Base-by-base conservation (phyloP, 2,888 invertebrate genomes). In the Beris chalybata region DNA sequence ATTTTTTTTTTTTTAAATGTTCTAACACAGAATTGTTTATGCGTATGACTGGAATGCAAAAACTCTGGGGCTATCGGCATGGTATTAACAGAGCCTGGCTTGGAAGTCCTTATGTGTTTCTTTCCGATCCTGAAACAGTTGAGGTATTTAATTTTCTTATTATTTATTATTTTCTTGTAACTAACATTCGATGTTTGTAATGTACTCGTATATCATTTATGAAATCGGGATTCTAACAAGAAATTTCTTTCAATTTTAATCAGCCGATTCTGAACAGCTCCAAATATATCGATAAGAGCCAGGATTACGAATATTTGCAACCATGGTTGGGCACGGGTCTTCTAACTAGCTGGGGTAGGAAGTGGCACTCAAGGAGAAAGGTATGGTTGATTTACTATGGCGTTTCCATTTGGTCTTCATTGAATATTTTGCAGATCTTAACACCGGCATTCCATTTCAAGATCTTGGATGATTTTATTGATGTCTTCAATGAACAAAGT, bases 391-490 rank as follows among this genome's bases (percentile, higher is more conserved):
- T 66, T 64, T 30, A 61, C 48, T 12, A 55, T 31, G 56, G 22
- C 22, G 22, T 22, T 22, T 22, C 22, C 22, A 48, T 48, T 48
- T 12, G 48, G 6, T 48, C 15, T 6, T 48, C 5, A 15, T 13
- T 12, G 50, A 53, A 22, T 22, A 9, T 53, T 6, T 29, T 59
- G 38, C 70, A 82, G 81, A 82, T 88, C 72, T 77, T 89, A 70
- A 89, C 88, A 1, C 87, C 88, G 15, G 85, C 87, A 5, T 89
- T 89, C 76, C 89, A 89, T 78, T 89, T 88, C 76, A 85, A 86
- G 75, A 88, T 89, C 72, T 81, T 89, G 73, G 85, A 87, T 72
- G 87, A 88, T 74, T 89, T 88, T 72, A 78, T 87, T 59, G 84
- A 85, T 68, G 84, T 88, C 0, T 88, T 89, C 75, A 85, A 85